Conservation (phyloP, 1,140 invertebrate species). For the Gyrodactylus bullatarudis region DNA sequence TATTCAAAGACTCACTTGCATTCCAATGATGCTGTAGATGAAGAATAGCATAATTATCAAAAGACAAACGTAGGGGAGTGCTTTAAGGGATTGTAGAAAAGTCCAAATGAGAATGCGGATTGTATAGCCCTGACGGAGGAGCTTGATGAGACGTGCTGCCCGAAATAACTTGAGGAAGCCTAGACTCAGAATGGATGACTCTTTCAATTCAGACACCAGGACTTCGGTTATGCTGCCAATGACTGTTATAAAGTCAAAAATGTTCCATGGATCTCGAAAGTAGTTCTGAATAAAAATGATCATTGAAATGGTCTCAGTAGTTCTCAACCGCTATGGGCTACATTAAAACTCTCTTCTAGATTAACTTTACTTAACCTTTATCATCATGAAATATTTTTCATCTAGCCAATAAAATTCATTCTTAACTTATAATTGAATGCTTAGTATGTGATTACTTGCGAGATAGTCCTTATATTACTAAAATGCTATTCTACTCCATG, state of each 20-base stretch:
- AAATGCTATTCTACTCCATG: too few relatives aligned
- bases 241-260: conserved; percentile 96
- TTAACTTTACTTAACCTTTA: not conserved
- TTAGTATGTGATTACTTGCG: too few relatives aligned
- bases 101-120: conserved; percentile 98
- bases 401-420: too few relatives aligned
- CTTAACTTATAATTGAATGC: too few relatives aligned
- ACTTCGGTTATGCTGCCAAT: conserved; percentile 95
- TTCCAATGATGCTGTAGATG: conserved; percentile 99
- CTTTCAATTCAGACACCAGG: conserved; percentile 54
- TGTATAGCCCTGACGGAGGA: conserved; percentile 90
- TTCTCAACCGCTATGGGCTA: too few relatives aligned
- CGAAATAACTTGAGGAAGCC: conserved; percentile 90
- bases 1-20: conserved; percentile 39
- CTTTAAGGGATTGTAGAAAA: conserved; percentile 98
- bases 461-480: too few relatives aligned
- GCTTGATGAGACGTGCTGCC: conserved; percentile 85
- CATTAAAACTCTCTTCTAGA: not conserved
- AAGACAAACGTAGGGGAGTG: conserved; percentile 95
- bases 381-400: too few relatives aligned
- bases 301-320: too few relatives aligned
- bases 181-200: conserved; percentile 49
- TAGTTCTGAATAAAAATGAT: conserved; percentile 43
- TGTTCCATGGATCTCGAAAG: conserved; percentile 99
- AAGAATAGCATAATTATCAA: conserved; percentile 99